phyloP scores from a whole-genome alignment of 2,888 invertebrate genomes.

The Norana najaformis region DNA sequence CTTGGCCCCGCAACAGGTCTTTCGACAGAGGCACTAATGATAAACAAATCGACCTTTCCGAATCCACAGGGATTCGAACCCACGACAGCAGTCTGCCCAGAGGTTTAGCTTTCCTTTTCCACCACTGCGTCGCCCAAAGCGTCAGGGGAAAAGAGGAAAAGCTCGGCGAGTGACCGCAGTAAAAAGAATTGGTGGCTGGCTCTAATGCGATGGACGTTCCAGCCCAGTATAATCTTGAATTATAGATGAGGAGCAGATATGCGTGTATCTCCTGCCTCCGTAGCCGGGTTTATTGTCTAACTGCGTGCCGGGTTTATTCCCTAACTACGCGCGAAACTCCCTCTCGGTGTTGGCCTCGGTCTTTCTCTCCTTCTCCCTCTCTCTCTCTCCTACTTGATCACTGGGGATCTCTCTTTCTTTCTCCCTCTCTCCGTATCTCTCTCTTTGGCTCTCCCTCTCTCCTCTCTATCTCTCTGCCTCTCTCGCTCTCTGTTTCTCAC shows the following conservation, averaged over 20 bases:
- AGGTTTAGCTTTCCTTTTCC: neutral
- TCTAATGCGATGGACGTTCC: neutral
- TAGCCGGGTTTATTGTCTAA: neutral
- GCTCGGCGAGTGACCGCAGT: neutral
- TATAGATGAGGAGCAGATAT: neutral
- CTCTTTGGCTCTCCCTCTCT: no score
- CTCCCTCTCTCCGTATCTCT: no score
- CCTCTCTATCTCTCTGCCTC: no score
- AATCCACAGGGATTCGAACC: neutral
- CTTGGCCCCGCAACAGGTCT: neutral
- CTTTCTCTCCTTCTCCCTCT: no score
- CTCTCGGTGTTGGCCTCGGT: no score
- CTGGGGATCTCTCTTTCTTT: no score
- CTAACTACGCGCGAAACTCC: no score
- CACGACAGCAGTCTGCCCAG: neutral
- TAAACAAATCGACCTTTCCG: neutral
- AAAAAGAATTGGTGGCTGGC: neutral
- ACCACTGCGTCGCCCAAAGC: neutral
- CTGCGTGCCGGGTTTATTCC: no score
- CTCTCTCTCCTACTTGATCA: no score
- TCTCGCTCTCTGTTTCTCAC: no score
- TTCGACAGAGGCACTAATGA: neutral
- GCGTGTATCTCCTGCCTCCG: neutral
- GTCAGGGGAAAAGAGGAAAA: neutral
- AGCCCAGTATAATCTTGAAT: neutral